A percentile compares a stretch with the other conserved stretches of the same genome.
These are phyloP conservation scores for Euwallacea similis DNA, from an alignment of 1,140 invertebrate genomes.

Conservation along the genomic window DNA sequence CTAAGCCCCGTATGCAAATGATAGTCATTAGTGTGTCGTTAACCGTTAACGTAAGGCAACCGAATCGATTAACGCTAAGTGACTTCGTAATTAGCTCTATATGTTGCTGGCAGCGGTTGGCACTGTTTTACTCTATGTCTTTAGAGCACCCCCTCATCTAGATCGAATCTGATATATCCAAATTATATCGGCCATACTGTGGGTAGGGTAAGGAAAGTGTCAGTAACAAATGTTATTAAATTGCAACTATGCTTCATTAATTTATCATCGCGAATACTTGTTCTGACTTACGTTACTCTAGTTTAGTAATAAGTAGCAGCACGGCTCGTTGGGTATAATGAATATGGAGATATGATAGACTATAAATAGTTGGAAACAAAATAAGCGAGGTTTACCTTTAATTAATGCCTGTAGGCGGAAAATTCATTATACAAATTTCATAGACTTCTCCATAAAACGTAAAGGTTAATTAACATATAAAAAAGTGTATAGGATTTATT, in stretches of 20 bases:
- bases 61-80: constrained; percentile 56
- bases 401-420: no score
- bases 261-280: not conserved
- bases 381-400: no score
- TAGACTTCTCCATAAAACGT: no score
- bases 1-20: constrained; percentile 51
- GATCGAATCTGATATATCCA: constrained; percentile 10
- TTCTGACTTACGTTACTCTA: no score
- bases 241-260: not conserved
- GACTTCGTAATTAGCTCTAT: constrained; percentile 56
- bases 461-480: no score
- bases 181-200: constrained; percentile 17
- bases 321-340: no score
- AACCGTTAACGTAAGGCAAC: constrained; percentile 54
- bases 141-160: not conserved
- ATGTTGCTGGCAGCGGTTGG: constrained; percentile 36
- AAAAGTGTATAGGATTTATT: no score
- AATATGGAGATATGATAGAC: no score
- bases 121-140: constrained; percentile 18
- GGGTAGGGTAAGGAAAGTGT: constrained; percentile 2
- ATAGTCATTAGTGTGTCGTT: constrained; percentile 55
- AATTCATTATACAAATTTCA: no score
- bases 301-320: no score
- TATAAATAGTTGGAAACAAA: no score
- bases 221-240: constrained; percentile 7